phyloP scores from a whole-genome alignment of 2,797 vertebrate genomes.

The Gymnoscopelus braueri region DNA sequence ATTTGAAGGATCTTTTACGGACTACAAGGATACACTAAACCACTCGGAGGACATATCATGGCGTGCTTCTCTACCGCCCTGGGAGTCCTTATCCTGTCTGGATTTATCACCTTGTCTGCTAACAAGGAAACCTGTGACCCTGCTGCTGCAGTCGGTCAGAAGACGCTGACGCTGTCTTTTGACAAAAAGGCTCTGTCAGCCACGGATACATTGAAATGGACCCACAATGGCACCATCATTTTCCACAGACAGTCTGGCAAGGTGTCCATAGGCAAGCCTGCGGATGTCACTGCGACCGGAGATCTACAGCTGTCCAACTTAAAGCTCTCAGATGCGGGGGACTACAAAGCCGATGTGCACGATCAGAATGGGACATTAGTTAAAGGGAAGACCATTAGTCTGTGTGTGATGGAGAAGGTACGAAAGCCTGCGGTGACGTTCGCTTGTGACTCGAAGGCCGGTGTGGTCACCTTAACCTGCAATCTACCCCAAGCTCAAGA shows the following conservation, averaged over 20 bases:
- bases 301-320: conserved; percentile 58
- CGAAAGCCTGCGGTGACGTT: conserved; percentile 58
- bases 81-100: conserved; percentile 32
- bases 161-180: conserved; percentile 43
- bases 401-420: conserved; percentile 62
- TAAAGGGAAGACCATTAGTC: conserved; percentile 11
- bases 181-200: conserved; percentile 18
- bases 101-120: conserved; percentile 33
- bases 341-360: conserved; percentile 40
- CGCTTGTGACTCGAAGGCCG: conserved; percentile 49
- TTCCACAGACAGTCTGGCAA: conserved; percentile 21
- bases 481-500: conserved; percentile 24
- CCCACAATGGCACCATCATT: conserved; percentile 42
- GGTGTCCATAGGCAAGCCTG: conserved; percentile 47
- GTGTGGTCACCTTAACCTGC: conserved; percentile 54
- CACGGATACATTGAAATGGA: conserved; percentile 58
- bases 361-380: not conserved
- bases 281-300: conserved; percentile 52
- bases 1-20: not conserved
- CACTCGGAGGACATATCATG: conserved; percentile 36
- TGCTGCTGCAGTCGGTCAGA: conserved; percentile 46
- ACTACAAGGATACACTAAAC: not conserved
- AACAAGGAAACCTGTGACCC: conserved; percentile 46
- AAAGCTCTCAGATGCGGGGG: conserved; percentile 45
- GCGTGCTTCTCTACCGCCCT: conserved; percentile 22